A percentile compares a stretch with the other conserved stretches of the same genome.
These are phyloP conservation scores for Meteorus cinctellus DNA, from an alignment of 2,888 invertebrate genomes.

Conservation along the genomic window DNA sequence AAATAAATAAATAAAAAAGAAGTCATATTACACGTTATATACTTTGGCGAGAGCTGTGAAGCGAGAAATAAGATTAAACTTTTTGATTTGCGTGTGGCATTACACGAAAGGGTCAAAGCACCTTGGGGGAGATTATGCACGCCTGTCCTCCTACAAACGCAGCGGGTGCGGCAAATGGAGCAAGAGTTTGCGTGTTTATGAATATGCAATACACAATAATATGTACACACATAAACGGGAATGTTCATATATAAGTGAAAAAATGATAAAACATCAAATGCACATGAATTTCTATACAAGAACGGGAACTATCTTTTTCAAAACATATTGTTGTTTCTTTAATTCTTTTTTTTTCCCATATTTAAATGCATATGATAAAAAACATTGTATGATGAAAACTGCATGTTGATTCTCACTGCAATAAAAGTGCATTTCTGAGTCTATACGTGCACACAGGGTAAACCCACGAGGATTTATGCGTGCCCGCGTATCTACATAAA, in stretches of 20 bases:
- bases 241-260: constrained; percentile 37
- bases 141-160: constrained; percentile 66
- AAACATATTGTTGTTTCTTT: background rate
- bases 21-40: constrained; percentile 9
- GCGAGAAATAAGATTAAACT: constrained; percentile 38
- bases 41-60: constrained; percentile 12
- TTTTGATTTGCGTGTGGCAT: constrained; percentile 45
- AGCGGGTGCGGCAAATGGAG: constrained; percentile 57
- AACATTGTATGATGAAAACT: constrained; percentile 4
- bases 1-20: background rate
- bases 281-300: constrained; percentile 17
- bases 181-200: constrained; percentile 55
- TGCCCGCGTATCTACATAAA: constrained; percentile 53
- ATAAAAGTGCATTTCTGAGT: constrained; percentile 14
- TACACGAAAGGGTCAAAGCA: constrained; percentile 41
- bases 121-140: constrained; percentile 50
- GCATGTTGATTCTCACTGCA: background rate
- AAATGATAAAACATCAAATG: background rate
- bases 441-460: constrained; percentile 18
- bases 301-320: background rate
- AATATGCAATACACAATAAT: constrained; percentile 58
- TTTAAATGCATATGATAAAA: background rate
- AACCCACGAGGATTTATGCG: constrained; percentile 49
- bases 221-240: constrained; percentile 21
- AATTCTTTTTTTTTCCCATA: background rate